Evolutionary conservation across 2,113 vertebrate species (phyloP), one percentile per base, ranked within the genome.

Genomic region (Eleginops maclovinus): DNA sequence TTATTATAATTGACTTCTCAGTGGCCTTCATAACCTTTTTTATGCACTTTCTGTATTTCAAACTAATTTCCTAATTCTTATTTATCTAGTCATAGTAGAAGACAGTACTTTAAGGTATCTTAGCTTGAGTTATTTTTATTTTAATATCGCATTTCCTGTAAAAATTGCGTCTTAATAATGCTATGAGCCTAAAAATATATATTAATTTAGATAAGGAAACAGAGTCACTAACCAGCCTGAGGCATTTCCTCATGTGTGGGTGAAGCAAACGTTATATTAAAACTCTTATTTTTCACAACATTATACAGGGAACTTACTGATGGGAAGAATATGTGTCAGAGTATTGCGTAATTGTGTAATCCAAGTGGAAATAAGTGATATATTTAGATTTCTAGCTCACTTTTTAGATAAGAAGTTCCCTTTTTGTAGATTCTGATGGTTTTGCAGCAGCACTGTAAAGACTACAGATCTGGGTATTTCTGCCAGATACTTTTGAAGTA

Each of bases 401-500:
- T 47, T 40, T 54, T 28, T 62, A 63, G n/a, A 21, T 11, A 5
- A 40, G 21, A 59, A 31, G 7, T 31, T 36, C 31, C 6, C 8
- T 36, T 36, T 8, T 36, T 36, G 31, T 36, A 36, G 31, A 36
- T 36, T 36, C 31, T 36, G 31, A 36, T 36, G 16, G n/a, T 22
- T 60, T 72, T 82, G 28, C 3, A 56, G 24, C 60, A 66, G 67
- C 56, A 24, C n/a, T 65, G 28, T 64, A 62, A 22, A 67, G 61
- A 58, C 50, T 24, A 14, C 36, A 40, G 59, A 64, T 75, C 15
- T 36, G 47, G 63, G 51, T 60, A 2, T 72, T 83, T 68, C 62
- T 73, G 76, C 55, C 56, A 72, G 50, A 68, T 36, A 76, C 55
- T 54, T 65, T 55, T 79, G 44, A 77, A 86, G 75, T 78, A 61